These are phyloP conservation scores for Plotosus lineatus DNA, from an alignment of 2,113 vertebrate species.

Conservation along the genomic window DNA sequence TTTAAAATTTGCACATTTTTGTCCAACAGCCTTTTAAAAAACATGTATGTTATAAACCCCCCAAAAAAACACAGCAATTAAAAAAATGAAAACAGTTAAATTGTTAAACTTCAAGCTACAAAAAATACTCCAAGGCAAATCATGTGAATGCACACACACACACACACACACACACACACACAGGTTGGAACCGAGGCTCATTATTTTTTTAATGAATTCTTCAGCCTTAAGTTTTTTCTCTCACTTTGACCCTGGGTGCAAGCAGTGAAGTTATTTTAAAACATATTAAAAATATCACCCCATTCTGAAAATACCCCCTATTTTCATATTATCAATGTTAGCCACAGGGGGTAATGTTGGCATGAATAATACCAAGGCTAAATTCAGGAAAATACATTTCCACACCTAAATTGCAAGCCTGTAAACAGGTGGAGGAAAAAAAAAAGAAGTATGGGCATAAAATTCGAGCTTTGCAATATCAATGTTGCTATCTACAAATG, in stretches of 20 bases:
- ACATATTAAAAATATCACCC: background rate
- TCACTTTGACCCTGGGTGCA: constrained; percentile 34
- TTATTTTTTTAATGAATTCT: constrained; percentile 46
- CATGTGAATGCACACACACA: constrained; percentile 4
- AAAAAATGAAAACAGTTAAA: background rate
- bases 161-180: background rate
- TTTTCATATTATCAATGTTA: background rate
- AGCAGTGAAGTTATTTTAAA: constrained; percentile 32
- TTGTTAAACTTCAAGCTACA: background rate
- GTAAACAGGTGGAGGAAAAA: background rate
- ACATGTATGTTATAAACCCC: background rate
- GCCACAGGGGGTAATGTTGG: background rate
- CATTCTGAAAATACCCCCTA: no score
- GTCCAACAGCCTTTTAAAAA: background rate
- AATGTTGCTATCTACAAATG: background rate
- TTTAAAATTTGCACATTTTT: background rate
- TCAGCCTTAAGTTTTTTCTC: constrained; percentile 32
- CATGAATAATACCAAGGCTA: background rate
- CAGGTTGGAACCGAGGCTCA: constrained; percentile 35
- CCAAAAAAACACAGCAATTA: background rate
- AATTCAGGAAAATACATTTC: background rate
- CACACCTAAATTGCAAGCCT: background rate
- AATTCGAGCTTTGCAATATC: background rate
- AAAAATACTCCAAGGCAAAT: background rate
- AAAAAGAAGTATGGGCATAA: background rate